Evolutionary conservation across 1,140 invertebrate genomes (phyloP).

Genomic region (Cyphomyrmex costatus): DNA sequence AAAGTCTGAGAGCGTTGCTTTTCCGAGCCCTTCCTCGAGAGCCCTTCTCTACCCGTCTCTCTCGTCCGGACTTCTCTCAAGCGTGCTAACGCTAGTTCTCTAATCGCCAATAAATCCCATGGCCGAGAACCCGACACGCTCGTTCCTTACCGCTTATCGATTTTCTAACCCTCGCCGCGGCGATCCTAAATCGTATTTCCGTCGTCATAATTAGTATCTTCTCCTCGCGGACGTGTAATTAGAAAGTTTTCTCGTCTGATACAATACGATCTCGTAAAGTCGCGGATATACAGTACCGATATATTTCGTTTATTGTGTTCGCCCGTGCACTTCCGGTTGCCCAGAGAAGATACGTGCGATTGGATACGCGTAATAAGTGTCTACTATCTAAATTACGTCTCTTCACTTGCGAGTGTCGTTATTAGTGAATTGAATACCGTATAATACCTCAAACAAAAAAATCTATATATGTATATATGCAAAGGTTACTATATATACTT

Average conservation of each 20-base stretch:
- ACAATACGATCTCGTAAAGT: constrained; percentile 60
- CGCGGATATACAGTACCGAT: constrained; percentile 22
- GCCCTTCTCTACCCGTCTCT: background rate
- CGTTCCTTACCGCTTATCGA: constrained; percentile 59
- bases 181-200: constrained; percentile 57
- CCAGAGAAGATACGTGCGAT: background rate
- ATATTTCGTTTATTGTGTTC: constrained; percentile 43
- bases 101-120: constrained; percentile 63
- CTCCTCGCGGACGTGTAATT: constrained; percentile 60
- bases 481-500: too few relatives aligned
- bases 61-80: constrained; percentile 14
- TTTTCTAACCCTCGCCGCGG: constrained; percentile 50
- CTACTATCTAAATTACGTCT: background rate
- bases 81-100: constrained; percentile 56
- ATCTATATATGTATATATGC: too few relatives aligned
- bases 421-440: constrained; percentile 22
- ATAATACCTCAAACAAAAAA: background rate
- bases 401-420: background rate
- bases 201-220: constrained; percentile 60
- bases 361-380: constrained; percentile 35
- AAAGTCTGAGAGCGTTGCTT: constrained; percentile 64
- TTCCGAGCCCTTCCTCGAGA: constrained; percentile 60
- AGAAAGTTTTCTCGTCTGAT: constrained; percentile 47
- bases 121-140: constrained; percentile 47
- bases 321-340: constrained; percentile 36